These are phyloP conservation scores for Choristoneura rosaceana DNA, from an alignment of 2,888 invertebrate genomes.

Conservation along the genomic window DNA sequence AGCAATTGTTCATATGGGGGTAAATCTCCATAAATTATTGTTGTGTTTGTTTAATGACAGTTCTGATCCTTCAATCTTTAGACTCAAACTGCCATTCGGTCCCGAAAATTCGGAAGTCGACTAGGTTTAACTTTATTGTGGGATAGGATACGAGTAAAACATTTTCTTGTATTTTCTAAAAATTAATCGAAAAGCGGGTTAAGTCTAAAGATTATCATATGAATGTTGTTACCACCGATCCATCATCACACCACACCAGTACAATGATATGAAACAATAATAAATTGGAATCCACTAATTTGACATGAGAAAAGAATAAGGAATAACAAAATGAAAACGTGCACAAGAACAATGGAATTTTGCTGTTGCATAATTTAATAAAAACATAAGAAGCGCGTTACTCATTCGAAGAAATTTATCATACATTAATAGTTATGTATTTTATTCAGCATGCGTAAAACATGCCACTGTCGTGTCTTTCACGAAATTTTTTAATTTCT, in stretches of 20 bases:
- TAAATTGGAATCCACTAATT: constrained; percentile 41
- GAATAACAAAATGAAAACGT: constrained; percentile 53
- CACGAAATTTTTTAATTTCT: constrained; percentile 22
- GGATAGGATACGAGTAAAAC: too few species aligned
- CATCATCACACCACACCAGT: constrained; percentile 18
- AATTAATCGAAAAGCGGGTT: not conserved
- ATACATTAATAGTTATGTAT: constrained; percentile 5
- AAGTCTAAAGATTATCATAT: not conserved
- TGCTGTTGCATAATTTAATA: constrained; percentile 55
- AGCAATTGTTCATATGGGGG: not conserved
- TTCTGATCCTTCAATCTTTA: not conserved
- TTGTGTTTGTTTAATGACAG: not conserved
- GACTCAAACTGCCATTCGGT: not conserved
- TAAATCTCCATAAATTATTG: not conserved
- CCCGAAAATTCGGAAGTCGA: not conserved
- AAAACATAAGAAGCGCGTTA: constrained; percentile 38
- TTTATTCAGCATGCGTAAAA: constrained; percentile 35
- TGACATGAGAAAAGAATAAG: constrained; percentile 45
- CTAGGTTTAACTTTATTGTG: too few species aligned
- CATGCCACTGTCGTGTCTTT: constrained; percentile 37
- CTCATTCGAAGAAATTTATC: constrained; percentile 36
- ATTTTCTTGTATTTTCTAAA: not conserved
- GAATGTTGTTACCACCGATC: not conserved
- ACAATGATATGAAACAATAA: constrained; percentile 36
- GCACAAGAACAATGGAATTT: constrained; percentile 54